Conservation (phyloP, 1,140 invertebrate species). For the Pseudomyrmex gracilis region DNA sequence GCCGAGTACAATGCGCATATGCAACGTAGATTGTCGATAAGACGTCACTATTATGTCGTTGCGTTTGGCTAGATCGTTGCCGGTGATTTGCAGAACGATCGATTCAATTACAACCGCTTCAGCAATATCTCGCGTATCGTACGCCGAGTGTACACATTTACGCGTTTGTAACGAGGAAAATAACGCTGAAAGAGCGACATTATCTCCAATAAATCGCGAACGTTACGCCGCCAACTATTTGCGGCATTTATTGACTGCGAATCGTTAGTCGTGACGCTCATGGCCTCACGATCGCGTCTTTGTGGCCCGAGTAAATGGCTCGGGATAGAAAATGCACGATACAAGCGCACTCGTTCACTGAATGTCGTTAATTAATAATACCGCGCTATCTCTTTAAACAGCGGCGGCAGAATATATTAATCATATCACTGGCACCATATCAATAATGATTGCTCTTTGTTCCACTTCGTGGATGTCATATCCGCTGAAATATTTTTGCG, state of each 20-base stretch:
- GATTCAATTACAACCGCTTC: constrained; percentile 48
- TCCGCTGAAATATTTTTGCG: constrained; percentile 32
- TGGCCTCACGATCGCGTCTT: constrained; percentile 51
- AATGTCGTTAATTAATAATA: constrained; percentile 68
- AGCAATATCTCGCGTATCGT: background rate
- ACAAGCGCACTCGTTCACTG: constrained; percentile 19
- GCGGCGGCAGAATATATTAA: constrained; percentile 57
- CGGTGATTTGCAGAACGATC: constrained; percentile 53
- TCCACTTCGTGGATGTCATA: constrained; percentile 13
- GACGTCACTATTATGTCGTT: constrained; percentile 25
- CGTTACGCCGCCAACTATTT: constrained; percentile 42
- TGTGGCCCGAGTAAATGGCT: constrained; percentile 15
- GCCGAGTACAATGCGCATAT: background rate
- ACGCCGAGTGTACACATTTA: constrained; percentile 31
- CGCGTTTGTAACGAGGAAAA: constrained; percentile 35
- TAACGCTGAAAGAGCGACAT: constrained; percentile 39
- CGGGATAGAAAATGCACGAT: constrained; percentile 17
- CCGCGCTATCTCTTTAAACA: constrained; percentile 30
- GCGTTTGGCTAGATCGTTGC: constrained; percentile 31
- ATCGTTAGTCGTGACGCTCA: constrained; percentile 62
- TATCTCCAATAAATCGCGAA: constrained; percentile 60
- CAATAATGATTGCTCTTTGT: constrained; percentile 67
- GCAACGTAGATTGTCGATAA: constrained; percentile 35
- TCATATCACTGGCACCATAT: constrained; percentile 41
- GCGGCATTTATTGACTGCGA: constrained; percentile 22